phyloP scores from a whole-genome alignment of 2,888 invertebrate species.

The Caenorhabditis plicata region DNA sequence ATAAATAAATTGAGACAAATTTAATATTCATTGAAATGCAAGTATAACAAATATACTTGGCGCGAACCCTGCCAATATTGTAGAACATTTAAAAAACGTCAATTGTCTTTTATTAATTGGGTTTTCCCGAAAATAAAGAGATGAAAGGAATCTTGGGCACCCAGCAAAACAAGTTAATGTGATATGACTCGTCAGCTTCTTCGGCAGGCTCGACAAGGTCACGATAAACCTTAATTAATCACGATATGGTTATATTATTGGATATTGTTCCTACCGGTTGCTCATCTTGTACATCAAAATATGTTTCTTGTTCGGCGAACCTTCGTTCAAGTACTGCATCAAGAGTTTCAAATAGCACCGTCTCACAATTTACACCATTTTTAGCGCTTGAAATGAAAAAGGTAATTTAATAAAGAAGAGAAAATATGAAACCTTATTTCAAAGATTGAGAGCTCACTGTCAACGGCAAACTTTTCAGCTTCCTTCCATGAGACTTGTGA shows the following conservation, averaged over 20 bases:
- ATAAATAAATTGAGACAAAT: too few species aligned
- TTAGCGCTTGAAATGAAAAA: constrained; percentile 4
- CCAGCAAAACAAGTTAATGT: constrained; percentile 2
- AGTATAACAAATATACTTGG: too few species aligned
- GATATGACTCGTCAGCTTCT: background rate
- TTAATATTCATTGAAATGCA: too few species aligned
- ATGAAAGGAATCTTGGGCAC: constrained; percentile 2
- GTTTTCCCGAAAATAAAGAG: too few species aligned
- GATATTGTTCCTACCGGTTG: background rate
- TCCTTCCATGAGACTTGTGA: background rate
- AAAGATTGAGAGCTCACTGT: background rate
- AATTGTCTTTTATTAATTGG: too few species aligned
- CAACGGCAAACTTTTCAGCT: background rate
- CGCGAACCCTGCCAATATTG: too few species aligned
- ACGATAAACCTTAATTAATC: background rate
- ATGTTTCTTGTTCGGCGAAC: background rate
- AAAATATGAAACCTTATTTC: constrained; percentile 2
- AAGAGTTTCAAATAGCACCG: constrained; percentile 5
- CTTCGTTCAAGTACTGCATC: constrained; percentile 6
- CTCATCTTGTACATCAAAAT: background rate
- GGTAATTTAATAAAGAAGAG: too few species aligned
- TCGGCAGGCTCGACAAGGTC: background rate
- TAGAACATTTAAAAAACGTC: too few species aligned
- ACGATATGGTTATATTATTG: background rate
- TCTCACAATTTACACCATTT: constrained; percentile 11